Conservation (phyloP, 2,113 vertebrate species). For the Vulpes lagopus region DNA sequence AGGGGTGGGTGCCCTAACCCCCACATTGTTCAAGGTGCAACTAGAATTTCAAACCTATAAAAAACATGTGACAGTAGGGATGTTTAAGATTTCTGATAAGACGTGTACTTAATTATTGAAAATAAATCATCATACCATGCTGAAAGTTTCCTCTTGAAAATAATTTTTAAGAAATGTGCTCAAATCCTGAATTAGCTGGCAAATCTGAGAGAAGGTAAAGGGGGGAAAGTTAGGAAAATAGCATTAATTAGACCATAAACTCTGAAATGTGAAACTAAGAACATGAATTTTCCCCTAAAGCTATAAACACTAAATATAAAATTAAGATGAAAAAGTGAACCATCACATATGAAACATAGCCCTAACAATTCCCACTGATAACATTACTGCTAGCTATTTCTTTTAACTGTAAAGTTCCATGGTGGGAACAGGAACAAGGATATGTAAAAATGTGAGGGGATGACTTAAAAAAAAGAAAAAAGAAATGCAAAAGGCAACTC, state of each 20-base stretch:
- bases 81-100: background rate
- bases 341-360: background rate
- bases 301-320: background rate
- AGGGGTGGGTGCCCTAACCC: background rate
- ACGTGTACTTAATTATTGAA: background rate
- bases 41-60: background rate
- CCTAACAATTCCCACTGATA: background rate
- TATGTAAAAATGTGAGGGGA: background rate
- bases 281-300: background rate
- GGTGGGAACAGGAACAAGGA: background rate
- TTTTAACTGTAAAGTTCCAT: background rate
- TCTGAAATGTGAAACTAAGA: background rate
- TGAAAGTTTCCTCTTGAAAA: background rate
- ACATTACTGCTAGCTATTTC: background rate
- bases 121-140: accelerated
- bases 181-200: background rate
- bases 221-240: background rate
- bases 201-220: background rate
- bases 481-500: background rate
- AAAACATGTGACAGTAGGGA: background rate
- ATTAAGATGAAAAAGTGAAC: background rate
- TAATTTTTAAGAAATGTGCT: background rate
- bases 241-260: background rate
- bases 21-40: background rate
- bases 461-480: background rate